Evolutionary conservation across 2,888 invertebrate genomes (phyloP).

Genomic region (Fragum sueziense): DNA sequence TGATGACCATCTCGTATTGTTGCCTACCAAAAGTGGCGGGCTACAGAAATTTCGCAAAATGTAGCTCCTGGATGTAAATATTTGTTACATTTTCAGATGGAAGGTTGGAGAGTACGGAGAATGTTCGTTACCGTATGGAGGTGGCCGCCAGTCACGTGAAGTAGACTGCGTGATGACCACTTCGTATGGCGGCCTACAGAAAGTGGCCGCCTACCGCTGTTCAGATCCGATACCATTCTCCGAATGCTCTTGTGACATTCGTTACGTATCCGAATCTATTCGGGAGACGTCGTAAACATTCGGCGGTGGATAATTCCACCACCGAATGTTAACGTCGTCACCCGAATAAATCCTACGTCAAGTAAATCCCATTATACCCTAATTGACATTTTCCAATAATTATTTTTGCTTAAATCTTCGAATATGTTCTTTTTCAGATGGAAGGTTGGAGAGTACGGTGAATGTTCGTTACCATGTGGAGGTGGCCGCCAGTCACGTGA

Average conservation of each 20-base stretch:
- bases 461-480: conserved; percentile 52
- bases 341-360: too few species aligned
- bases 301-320: too few species aligned
- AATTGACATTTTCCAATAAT: too few species aligned
- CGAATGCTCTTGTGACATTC: conserved; percentile 92
- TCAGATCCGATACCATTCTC: conserved; percentile 95
- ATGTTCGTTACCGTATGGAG: conserved; percentile 77
- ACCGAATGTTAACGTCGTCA: too few species aligned
- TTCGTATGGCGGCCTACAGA: conserved; percentile 89
- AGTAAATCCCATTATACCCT: too few species aligned
- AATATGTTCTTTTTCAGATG: conserved; percentile 39
- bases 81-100: conserved; percentile 55
- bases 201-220: conserved; percentile 96
- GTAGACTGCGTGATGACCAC: conserved; percentile 92
- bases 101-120: conserved; percentile 50
- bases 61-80: too few species aligned
- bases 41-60: too few species aligned
- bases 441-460: conserved; percentile 53
- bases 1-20: conserved; percentile 86
- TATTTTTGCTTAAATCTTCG: too few species aligned
- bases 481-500: conserved; percentile 91
- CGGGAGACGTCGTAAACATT: too few species aligned
- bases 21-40: conserved; percentile 95
- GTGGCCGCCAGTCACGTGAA: conserved; percentile 90
- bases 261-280: too few species aligned